Evolutionary conservation across 2,113 vertebrate species (phyloP), one percentile per base, ranked within the genome.

Genomic region (Channa argus): DNA sequence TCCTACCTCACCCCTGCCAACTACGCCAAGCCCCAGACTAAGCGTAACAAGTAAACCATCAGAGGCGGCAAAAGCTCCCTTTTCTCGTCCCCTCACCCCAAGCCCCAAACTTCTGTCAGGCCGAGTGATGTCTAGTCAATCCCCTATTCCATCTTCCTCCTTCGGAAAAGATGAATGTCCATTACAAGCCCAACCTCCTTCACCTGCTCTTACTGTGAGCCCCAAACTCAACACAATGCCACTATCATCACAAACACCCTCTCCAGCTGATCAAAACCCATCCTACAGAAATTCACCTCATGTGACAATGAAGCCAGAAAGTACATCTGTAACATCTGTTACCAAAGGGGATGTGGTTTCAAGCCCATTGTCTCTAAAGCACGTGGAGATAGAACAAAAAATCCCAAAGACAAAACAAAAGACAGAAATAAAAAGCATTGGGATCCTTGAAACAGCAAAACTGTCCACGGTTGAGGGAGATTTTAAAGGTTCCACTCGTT

Each of bases 391-490:
- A 45, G 64, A 71, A 39, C 54, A 7, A 0, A 68, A 3, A 2
- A 56, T 7, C 47, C 15, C 34, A 9, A 82, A 59, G 43, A 36
- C 13, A 8, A 72, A 79, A 6, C 71, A 64, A 61, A 79, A 74
- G 14, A 71, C 39, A 3, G 77, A 86, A 80, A 61, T 15, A 11
- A 68, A 55, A 6, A 83, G 44, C 8, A 5, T 15, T 58, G 87
- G 79, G 13, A 82, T 83, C 59, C 61, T 85, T 11, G 80, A 82
- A 70, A 60, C 14, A n/a, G 6, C 52, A 5, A 68, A 65, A 63
- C 52, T 33, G 8, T 65, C 58, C 24, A 34, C 70, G 53, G 8
- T 37, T 39, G 10, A 52, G 5, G 55, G 14, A n/a, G 36, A 66
- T 10, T 53, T 44, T 11, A 55, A 61, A 51, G 56, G 4, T 13